Conservation (phyloP, 2,113 vertebrate species). For the Brachyistius frenatus region DNA sequence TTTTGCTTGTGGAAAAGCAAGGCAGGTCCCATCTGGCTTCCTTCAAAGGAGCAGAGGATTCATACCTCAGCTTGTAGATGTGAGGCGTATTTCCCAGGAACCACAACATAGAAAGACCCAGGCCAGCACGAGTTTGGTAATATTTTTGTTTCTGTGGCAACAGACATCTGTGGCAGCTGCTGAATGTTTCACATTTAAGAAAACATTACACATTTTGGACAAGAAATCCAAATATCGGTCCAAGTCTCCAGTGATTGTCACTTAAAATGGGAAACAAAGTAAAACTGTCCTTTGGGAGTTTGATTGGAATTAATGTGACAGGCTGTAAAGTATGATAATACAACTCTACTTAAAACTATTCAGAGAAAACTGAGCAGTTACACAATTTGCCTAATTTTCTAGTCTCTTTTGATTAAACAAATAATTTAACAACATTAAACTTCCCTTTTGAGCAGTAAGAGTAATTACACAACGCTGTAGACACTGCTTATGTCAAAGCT, state of each 20-base stretch:
- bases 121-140: slow-evolving; percentile 9
- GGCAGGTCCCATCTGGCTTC: slow-evolving; percentile 42
- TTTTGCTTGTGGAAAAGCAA: slow-evolving; percentile 14
- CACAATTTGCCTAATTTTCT: neutral
- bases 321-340: neutral
- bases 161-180: slow-evolving; percentile 33
- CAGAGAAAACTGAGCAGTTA: neutral
- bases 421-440: too few species aligned
- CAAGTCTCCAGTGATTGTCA: slow-evolving; percentile 43
- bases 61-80: slow-evolving; percentile 32
- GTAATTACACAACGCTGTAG: too few species aligned
- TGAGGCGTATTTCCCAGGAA: slow-evolving; percentile 44
- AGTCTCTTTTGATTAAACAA: neutral
- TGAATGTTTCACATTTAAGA: slow-evolving; percentile 48
- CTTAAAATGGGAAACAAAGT: slow-evolving; percentile 51
- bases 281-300: slow-evolving; percentile 29
- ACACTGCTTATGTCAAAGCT: too few species aligned
- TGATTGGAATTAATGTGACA: slow-evolving; percentile 14
- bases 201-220: slow-evolving; percentile 47
- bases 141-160: slow-evolving; percentile 48
- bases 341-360: neutral
- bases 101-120: slow-evolving; percentile 22
- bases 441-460: too few species aligned
- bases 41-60: slow-evolving; percentile 37
- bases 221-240: slow-evolving; percentile 36